Base-by-base conservation (phyloP, 2,113 vertebrate species). In the Perca schrenkii region DNA sequence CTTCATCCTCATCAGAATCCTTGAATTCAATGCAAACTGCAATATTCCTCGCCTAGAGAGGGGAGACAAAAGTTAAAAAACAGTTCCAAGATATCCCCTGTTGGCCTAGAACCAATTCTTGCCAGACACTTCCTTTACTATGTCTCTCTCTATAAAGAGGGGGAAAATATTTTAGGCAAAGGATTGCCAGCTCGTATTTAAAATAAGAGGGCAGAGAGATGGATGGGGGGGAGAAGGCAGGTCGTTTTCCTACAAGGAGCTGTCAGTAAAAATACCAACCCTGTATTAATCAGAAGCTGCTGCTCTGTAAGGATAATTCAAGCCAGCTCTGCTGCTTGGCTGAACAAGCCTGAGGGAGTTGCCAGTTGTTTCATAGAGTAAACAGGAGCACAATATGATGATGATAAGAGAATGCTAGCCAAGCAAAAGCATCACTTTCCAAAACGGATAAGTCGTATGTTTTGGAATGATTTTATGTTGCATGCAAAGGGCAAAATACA, bases 21-120 rank as follows among this genome's bases (percentile, higher is more conserved):
- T 95, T 98, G 93, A 99, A 99, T 90, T 99, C 97, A 84, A 99
- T 94, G 69, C 97, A 97, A 36, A 99, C 91, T 2, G 98, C 97
- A 82, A 99, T 98, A 89, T 99, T 99, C 92, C 98, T 97, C 43
- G 98, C 98, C 98, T 99, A 88, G 74, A 93, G 2, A 76, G 31
- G 16, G 52, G 25, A 62, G 56, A 68, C 19, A 79, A 61, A 79
- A 61, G 12, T 60, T 25, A 71, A 16, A 43, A 81, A 80, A 61
- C 43, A 8, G 52, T 76, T 70, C 47, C 25, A 50, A 49, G 3
- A 75, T 8, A 22, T 49, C 36, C 22, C 19, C 19, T 4, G 1
- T 11, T 53, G 61, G 50, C 67, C 43, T 6, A 10, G 25, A 70
- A 57, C 10, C 74, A 71, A 65, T 80, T 67, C 65, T 22, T 53